phyloP scores from a whole-genome alignment of 1,140 invertebrate genomes.

The Myzus persicae region DNA sequence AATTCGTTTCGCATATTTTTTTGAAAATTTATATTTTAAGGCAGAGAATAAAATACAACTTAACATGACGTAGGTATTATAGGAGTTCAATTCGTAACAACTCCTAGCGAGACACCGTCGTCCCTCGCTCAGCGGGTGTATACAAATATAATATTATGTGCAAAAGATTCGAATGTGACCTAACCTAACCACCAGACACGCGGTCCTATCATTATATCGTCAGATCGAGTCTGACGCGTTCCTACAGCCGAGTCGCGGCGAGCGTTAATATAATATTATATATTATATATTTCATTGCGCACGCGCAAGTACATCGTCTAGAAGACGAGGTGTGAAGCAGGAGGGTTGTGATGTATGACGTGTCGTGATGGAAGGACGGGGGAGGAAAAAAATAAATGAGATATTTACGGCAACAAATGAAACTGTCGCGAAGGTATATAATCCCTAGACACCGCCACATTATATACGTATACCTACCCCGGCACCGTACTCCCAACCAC shows the following conservation, averaged over 20 bases:
- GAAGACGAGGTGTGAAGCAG: background rate
- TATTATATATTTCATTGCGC: background rate
- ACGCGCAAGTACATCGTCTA: background rate
- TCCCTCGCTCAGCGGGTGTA: background rate
- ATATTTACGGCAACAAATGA: conserved; percentile 39
- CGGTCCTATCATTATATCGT: background rate
- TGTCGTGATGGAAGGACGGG: background rate
- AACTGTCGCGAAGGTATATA: conserved; percentile 10
- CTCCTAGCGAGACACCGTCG: too few species aligned
- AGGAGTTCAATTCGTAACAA: background rate
- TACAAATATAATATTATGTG: background rate
- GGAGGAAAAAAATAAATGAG: background rate
- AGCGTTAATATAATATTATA: background rate
- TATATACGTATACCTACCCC: background rate
- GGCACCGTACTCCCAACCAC: background rate
- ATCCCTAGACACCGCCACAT: background rate
- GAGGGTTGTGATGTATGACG: background rate
- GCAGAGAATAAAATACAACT: background rate
- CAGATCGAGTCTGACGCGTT: background rate
- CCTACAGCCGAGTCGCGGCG: background rate
- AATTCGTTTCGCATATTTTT: background rate
- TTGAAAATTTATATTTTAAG: background rate
- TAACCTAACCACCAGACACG: background rate
- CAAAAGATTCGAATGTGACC: background rate
- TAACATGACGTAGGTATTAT: background rate